Evolutionary conservation across 2,113 vertebrate genomes (phyloP).

Genomic region (Tricholaema leucomelas): DNA sequence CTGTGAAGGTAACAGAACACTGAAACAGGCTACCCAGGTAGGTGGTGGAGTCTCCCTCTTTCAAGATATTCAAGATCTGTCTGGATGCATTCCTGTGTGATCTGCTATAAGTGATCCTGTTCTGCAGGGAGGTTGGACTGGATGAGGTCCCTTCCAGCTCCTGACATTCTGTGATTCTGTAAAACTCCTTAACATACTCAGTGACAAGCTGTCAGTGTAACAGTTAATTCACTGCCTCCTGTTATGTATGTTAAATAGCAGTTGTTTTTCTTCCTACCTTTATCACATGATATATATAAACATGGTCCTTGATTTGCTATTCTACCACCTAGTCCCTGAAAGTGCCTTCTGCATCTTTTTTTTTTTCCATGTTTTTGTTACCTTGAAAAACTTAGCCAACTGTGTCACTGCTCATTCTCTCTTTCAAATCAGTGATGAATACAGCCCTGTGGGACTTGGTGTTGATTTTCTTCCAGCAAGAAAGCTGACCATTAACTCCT

Average conservation of each 20-base stretch:
- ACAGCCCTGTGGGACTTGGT: background rate
- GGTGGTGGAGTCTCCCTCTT: too few species aligned
- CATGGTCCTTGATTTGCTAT: background rate
- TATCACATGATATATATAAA: background rate
- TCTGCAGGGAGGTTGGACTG: too few species aligned
- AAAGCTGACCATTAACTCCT: conserved; percentile 38
- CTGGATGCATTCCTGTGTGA: too few species aligned
- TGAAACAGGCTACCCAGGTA: too few species aligned
- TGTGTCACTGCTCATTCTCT: background rate
- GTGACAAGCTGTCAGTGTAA: background rate
- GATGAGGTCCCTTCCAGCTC: too few species aligned
- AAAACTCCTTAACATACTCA: background rate
- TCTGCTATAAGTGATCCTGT: too few species aligned
- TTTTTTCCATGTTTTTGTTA: conserved; percentile 13
- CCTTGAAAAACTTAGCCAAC: background rate
- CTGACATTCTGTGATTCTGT: too few species aligned
- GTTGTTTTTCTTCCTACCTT: background rate
- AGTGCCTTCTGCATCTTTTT: background rate
- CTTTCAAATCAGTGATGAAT: background rate
- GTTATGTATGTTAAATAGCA: background rate
- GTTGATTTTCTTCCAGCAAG: conserved; percentile 2
- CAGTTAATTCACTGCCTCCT: background rate
- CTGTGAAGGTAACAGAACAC: too few species aligned
- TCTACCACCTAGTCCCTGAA: background rate
- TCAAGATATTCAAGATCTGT: too few species aligned